A percentile compares a stretch with the other conserved stretches of the same genome.
phyloP scores from a whole-genome alignment of 1,140 invertebrate species.

The Scaptomyza montana region DNA sequence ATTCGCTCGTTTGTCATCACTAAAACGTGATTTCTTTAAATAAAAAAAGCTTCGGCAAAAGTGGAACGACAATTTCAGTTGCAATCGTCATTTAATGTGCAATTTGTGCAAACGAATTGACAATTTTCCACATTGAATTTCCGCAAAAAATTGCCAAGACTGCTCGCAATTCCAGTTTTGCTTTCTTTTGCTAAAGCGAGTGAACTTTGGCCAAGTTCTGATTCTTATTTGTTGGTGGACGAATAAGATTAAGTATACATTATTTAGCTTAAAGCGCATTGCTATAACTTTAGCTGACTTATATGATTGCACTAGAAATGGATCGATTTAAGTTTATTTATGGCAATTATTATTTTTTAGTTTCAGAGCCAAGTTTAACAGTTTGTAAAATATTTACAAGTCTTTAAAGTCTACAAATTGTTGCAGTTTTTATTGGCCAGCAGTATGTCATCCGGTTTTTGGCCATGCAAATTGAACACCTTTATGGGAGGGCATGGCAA shows the following conservation, averaged over 20 bases:
- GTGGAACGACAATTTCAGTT: background rate
- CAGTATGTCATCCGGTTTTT: constrained; percentile 18
- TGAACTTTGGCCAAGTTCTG: background rate
- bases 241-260: too few species aligned
- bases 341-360: background rate
- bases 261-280: too few species aligned
- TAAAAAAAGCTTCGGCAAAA: background rate
- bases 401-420: background rate
- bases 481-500: constrained; percentile 1
- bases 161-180: constrained; percentile 11
- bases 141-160: background rate
- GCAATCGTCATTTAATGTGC: constrained; percentile 33
- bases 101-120: constrained; percentile 34
- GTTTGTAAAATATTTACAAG: too few species aligned
- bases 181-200: background rate
- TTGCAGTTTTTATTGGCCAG: background rate
- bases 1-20: constrained; percentile 17
- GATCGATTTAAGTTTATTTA: background rate
- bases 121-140: constrained; percentile 11
- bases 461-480: constrained; percentile 34
- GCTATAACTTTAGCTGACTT: too few species aligned
- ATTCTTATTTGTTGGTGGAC: background rate
- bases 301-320: too few species aligned
- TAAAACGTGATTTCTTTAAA: constrained; percentile 19
- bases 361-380: too few species aligned